Base-by-base conservation (phyloP, 2,113 vertebrate species). In the Andinoacara biseriatus region DNA sequence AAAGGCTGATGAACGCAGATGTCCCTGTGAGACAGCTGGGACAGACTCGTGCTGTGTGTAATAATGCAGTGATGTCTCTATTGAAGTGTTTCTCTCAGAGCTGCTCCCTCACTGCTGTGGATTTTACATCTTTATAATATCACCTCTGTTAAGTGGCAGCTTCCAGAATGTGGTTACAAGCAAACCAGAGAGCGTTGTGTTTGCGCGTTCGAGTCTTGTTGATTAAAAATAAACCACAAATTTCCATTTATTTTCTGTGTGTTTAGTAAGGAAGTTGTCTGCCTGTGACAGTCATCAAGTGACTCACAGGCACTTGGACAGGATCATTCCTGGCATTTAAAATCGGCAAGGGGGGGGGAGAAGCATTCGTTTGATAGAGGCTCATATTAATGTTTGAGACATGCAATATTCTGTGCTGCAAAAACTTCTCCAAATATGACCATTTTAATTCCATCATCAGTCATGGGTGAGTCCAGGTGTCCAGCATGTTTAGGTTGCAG, bases 1-100 rank as follows among this genome's bases (percentile, higher is more conserved):
- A 62, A 76, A 58, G 52, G 82, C 78, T 89, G 85, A 84, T 82
- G 85, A 43, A 69, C 84, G 80, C 77, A 80, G 77, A 43, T 57
- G 33, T 35, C 54, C 56, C 58, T 78, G 22, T 65, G 80, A 69
- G 81, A 77, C 69, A 77, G 52, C 84, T 67, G 59, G 9, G 72
- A 75, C 22, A 67, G 72, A 8, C 59, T 72, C 6, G 26, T 72
- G 26, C 18, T 72, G 6, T 72, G 67, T 31, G 67, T 40, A 43
- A 38, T 63, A 67, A 62, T 59, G 33, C 14, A 31, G 60, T 18
- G 58, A 13, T 69, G 56, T 46, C 52, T 54, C 17, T 33, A 7
- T 0, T 61, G 10, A 15, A 26, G 14, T 26, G 26, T 59, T 57
- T 11, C 40, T 63, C 8, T 18, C 15, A 60, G 20, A 15, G 26